A percentile compares a stretch with the other conserved stretches of the same genome.
phyloP scores from a whole-genome alignment of 1,140 invertebrate species.

The Macrostomum lignano region DNA sequence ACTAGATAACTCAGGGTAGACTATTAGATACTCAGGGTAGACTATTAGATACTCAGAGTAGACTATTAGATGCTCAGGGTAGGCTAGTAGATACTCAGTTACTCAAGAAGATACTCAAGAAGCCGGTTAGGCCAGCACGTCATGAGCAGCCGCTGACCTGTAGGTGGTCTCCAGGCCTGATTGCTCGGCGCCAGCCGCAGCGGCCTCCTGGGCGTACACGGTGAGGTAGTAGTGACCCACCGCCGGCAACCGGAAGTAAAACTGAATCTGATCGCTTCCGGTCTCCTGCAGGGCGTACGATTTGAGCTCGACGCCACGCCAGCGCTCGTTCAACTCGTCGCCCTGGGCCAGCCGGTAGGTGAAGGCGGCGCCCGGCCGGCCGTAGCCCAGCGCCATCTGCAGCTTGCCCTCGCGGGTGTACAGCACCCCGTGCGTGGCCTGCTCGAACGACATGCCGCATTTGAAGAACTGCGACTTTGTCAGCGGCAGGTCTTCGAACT shows the following conservation, averaged over 20 bases:
- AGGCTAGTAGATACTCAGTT: too few species aligned
- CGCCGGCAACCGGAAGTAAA: conserved; percentile 19
- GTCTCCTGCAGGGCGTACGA: conserved; percentile 23
- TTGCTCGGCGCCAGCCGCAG: too few species aligned
- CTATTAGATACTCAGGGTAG: too few species aligned
- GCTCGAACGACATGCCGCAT: conserved; percentile 24
- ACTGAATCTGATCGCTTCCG: conserved; percentile 16
- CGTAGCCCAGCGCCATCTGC: conserved; percentile 19
- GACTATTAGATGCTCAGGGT: too few species aligned
- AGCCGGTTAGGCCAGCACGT: too few species aligned
- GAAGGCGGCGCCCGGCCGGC: conserved; percentile 21
- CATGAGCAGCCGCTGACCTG: too few species aligned
- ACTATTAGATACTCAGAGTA: too few species aligned
- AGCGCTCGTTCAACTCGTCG: conserved; percentile 6
- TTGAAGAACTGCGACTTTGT: conserved; percentile 28
- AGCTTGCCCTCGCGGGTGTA: conserved; percentile 17
- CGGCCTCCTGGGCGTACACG: conserved; percentile 18
- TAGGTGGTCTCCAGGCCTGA: too few species aligned
- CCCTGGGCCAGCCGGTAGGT: conserved; percentile 27
- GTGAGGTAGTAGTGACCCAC: conserved; percentile 25
- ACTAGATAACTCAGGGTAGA: too few species aligned
- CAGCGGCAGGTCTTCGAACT: conserved; percentile 26
- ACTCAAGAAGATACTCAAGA: too few species aligned
- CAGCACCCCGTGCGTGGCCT: conserved; percentile 22
- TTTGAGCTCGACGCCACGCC: conserved; percentile 20